A percentile compares a stretch with the other conserved stretches of the same genome.
phyloP scores from a whole-genome alignment of 2,797 vertebrate genomes.

The Acanthornis magna region DNA sequence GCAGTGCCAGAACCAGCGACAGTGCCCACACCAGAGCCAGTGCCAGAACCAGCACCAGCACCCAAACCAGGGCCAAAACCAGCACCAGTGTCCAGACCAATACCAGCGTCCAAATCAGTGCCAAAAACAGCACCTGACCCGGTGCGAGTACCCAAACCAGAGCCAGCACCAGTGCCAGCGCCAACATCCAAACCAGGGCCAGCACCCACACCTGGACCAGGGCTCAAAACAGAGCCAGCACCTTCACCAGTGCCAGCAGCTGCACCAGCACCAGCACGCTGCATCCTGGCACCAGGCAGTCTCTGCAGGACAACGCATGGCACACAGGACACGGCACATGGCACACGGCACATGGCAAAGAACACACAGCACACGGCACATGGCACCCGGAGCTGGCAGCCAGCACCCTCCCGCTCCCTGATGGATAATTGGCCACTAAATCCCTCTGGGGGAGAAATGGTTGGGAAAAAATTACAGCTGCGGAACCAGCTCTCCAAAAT shows the following conservation, averaged over 20 bases:
- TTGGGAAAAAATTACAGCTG: slow-evolving; percentile 67
- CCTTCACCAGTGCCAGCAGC: too few species aligned
- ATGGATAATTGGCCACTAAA: slow-evolving; percentile 72
- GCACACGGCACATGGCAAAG: neutral
- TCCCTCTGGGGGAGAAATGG: slow-evolving; percentile 35
- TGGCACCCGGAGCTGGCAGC: neutral
- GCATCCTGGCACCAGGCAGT: neutral
- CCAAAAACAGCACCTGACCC: neutral
- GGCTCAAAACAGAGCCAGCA: too few species aligned
- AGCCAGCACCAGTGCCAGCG: too few species aligned
- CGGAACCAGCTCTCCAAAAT: slow-evolving; percentile 74
- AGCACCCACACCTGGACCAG: neutral
- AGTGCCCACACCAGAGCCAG: neutral
- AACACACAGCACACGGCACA: neutral
- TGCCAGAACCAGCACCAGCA: neutral
- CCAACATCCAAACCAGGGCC: neutral
- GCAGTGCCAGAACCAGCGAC: neutral
- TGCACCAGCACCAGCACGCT: too few species aligned
- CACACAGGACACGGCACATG: neutral
- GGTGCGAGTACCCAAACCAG: too few species aligned
- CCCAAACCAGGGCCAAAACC: neutral
- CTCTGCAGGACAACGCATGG: neutral
- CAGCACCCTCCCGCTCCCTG: slow-evolving; percentile 31
- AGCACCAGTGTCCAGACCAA: neutral
- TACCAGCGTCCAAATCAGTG: neutral